Evolutionary conservation across 2,113 vertebrate species (phyloP).

Genomic region (Turdus rufiventris): DNA sequence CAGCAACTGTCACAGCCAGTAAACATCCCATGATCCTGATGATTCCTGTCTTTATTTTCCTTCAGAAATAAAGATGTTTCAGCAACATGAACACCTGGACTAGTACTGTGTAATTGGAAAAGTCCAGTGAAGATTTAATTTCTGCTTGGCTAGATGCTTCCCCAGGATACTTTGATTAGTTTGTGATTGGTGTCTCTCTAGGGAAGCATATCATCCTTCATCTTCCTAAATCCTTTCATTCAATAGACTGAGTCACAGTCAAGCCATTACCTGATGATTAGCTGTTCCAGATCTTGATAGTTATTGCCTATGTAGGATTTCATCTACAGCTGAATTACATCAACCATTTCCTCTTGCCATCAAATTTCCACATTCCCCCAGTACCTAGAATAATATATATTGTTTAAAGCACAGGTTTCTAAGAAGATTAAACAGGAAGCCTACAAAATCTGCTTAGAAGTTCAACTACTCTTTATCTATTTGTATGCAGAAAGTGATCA

Average conservation of each 20-base stretch:
- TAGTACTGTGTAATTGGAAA: background rate
- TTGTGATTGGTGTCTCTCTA: slow-evolving; percentile 10
- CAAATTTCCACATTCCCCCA: background rate
- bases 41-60: background rate
- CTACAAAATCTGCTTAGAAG: background rate
- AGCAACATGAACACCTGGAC: slow-evolving; percentile 25
- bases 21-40: background rate
- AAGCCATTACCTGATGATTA: slow-evolving; percentile 34
- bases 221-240: slow-evolving; percentile 8
- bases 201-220: background rate
- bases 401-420: background rate
- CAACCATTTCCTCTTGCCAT: background rate
- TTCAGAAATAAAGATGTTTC: slow-evolving; percentile 25
- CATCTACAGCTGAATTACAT: background rate
- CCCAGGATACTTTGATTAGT: background rate
- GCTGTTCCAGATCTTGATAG: background rate
- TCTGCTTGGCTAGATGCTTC: slow-evolving; percentile 10
- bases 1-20: background rate
- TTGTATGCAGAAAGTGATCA: background rate
- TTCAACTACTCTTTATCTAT: background rate
- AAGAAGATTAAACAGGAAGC: background rate
- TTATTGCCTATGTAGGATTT: background rate
- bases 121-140: slow-evolving; percentile 16
- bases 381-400: background rate
- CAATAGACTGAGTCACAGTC: background rate